Evolutionary conservation across 2,113 vertebrate genomes (phyloP).

Genomic region (Aix galericulata): DNA sequence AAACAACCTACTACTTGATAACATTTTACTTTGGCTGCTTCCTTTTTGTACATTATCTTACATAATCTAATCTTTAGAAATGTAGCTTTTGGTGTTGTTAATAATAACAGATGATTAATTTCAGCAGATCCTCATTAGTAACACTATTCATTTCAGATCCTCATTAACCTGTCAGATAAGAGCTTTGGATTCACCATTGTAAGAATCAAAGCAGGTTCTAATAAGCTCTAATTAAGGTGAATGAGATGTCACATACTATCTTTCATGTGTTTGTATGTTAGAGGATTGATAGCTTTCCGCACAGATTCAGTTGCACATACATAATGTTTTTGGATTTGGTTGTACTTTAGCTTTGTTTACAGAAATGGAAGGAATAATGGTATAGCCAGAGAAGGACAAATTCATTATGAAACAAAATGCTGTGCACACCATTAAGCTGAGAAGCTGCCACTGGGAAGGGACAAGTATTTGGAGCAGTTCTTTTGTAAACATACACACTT

Average conservation of each 20-base stretch:
- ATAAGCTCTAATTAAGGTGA: slow-evolving; percentile 56
- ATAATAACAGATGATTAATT: slow-evolving; percentile 63
- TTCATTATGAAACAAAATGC: background rate
- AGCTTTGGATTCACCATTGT: slow-evolving; percentile 28
- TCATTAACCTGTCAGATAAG: slow-evolving; percentile 58
- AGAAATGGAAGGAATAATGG: background rate
- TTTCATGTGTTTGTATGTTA: slow-evolving; percentile 18
- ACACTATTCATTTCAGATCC: slow-evolving; percentile 49
- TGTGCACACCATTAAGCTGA: background rate
- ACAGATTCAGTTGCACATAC: background rate
- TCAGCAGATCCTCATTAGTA: slow-evolving; percentile 60
- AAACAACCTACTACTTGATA: slow-evolving; percentile 24
- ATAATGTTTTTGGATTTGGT: background rate
- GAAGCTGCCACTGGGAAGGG: background rate
- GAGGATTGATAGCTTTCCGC: background rate
- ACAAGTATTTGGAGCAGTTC: background rate
- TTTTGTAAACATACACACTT: background rate
- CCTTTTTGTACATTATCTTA: slow-evolving; percentile 19
- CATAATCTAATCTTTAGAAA: slow-evolving; percentile 53
- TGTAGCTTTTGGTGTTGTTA: slow-evolving; percentile 52
- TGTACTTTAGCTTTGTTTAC: background rate
- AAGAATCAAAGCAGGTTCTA: slow-evolving; percentile 55
- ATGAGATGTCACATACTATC: background rate
- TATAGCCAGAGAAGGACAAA: background rate
- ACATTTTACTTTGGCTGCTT: background rate